Evolutionary conservation across 1,140 invertebrate species (phyloP).

Genomic region (Capitella teleta): DNA sequence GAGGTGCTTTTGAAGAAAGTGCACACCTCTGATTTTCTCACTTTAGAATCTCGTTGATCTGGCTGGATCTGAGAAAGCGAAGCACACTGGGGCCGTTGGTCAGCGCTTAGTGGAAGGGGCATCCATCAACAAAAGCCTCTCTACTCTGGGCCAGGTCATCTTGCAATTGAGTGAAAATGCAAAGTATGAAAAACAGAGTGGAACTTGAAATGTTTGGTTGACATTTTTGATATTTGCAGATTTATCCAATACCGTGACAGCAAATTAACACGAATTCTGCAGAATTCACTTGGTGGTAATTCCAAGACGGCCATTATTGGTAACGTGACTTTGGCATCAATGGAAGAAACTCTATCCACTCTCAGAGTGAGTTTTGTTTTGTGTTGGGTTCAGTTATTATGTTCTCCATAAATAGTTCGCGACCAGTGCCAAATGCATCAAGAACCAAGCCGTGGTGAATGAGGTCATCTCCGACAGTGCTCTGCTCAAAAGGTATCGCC

Average conservation of each 20-base stretch:
- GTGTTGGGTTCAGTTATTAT: not conserved
- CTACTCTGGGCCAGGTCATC: constrained; percentile 98
- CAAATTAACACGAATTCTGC: constrained; percentile 50
- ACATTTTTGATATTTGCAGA: not conserved
- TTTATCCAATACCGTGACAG: constrained; percentile 50
- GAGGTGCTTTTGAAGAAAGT: constrained; percentile 2
- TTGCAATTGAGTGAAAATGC: constrained; percentile 46
- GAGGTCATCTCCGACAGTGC: constrained; percentile 41
- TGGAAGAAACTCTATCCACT: constrained; percentile 53
- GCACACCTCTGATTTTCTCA: not conserved
- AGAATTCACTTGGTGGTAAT: constrained; percentile 54
- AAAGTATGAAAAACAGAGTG: not conserved
- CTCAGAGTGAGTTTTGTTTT: constrained; percentile 32
- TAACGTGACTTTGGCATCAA: constrained; percentile 51
- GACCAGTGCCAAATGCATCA: constrained; percentile 50
- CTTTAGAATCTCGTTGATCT: constrained; percentile 52
- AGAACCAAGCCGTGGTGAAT: constrained; percentile 49
- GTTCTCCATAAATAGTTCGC: constrained; percentile 43
- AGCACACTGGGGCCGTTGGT: constrained; percentile 93
- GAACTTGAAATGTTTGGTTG: not conserved
- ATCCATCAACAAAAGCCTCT: constrained; percentile 98
- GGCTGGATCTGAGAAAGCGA: constrained; percentile 89
- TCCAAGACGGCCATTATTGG: constrained; percentile 53
- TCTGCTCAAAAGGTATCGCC: constrained; percentile 25
- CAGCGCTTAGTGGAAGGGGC: constrained; percentile 96